Percentiles rank a stretch among this genome's conserved stretches.
phyloP scores from a whole-genome alignment of 2,113 vertebrate genomes.

The Eolophus roseicapilla region DNA sequence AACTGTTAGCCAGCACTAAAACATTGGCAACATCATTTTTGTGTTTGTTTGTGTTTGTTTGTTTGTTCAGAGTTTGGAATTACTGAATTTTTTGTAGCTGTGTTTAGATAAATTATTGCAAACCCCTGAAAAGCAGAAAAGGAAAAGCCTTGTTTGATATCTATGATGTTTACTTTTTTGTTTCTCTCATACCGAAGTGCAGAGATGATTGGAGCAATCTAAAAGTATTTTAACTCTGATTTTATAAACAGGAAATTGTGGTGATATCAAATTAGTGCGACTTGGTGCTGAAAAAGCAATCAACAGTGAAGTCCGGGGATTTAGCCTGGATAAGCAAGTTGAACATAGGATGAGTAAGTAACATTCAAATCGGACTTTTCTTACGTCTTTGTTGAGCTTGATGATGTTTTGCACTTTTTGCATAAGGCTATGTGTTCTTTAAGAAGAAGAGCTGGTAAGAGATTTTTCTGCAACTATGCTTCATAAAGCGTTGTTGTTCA shows the following conservation, averaged over 20 bases:
- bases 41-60: background rate
- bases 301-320: constrained; percentile 74
- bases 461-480: background rate
- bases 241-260: constrained; percentile 82
- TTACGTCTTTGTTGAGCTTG: background rate
- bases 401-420: background rate
- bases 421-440: background rate
- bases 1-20: background rate
- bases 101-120: background rate
- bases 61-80: background rate
- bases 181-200: background rate
- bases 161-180: background rate
- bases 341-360: constrained; percentile 82
- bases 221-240: background rate
- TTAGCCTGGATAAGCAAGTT: constrained; percentile 84
- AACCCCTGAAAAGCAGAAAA: background rate
- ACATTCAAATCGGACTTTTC: background rate
- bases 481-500: background rate
- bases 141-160: background rate
- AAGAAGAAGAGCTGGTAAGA: background rate
- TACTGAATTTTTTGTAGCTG: background rate
- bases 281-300: constrained; percentile 83
- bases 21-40: rapidly evolving
- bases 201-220: background rate
- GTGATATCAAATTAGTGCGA: constrained; percentile 85